Evolutionary conservation across 2,797 vertebrate species (phyloP), one percentile per base, ranked within the genome.

Genomic region (Limosa lapponica): DNA sequence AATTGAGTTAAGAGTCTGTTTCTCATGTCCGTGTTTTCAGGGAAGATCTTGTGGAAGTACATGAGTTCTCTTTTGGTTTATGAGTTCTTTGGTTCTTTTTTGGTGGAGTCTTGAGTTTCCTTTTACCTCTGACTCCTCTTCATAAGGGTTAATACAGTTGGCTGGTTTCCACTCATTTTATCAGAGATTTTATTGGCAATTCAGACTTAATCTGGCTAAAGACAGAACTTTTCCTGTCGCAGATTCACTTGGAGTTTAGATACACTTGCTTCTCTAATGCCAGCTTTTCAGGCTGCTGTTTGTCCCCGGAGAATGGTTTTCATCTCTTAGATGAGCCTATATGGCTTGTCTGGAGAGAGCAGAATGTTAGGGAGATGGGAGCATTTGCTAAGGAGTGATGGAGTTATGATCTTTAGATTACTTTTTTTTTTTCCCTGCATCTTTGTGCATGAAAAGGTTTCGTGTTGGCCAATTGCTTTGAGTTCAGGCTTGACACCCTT

Each of bases 11-110:
- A 59, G 41, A 73, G 34, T 67, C 51, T 87, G 65, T 59, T 36
- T 72, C 24, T 72, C 22, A 3, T 11, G 25, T 39, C 65, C 22
- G 0, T 58, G 23, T 83, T 93, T 86, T 72, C 25, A 39, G 74
- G 59, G 34, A 64, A 61, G 37, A 32, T 79, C 8, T 81, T 66
- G 43, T 84, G 83, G 36, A 88, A 91, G 54, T 36, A 36, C 16
- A 1, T 3, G 18, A 36, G 41, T 43, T 90, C 22, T 73, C 16
- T 51, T 90, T 57, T 0, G 0, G 11, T 70, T 79, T 64, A 61
- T 24, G 3, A 70, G 48, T 65, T 93, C 43, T 80, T 88, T 92
- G 20, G 23, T 66, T 67, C 41, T 69, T 6, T 86, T 93, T 59
- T 64, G 7, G 27, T 81, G 32, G 62, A 64, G 8, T 46, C 74